These are phyloP conservation scores for Pharmacophagus antenor DNA, from an alignment of 2,888 invertebrate species.

Conservation along the genomic window DNA sequence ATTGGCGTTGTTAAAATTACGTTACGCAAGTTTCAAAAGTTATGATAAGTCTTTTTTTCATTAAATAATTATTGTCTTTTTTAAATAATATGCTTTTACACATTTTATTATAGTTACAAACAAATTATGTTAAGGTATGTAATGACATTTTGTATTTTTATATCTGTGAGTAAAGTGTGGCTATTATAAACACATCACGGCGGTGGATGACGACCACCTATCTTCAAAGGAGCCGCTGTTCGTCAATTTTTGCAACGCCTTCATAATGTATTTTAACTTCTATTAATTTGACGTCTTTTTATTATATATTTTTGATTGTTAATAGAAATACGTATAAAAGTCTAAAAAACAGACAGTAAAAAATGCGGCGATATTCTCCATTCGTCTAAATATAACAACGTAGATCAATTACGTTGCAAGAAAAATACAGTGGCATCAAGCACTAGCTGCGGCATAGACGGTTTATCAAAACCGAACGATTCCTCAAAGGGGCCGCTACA, in stretches of 20 bases:
- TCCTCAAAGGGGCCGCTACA: slow-evolving; percentile 73
- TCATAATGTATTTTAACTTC: slow-evolving; percentile 58
- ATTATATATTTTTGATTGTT: background rate
- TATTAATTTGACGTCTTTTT: slow-evolving; percentile 48
- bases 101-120: slow-evolving; percentile 46
- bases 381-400: background rate
- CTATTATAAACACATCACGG: slow-evolving; percentile 78
- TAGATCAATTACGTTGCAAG: slow-evolving; percentile 33
- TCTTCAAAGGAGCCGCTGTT: slow-evolving; percentile 73
- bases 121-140: slow-evolving; percentile 45
- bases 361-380: background rate
- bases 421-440: slow-evolving; percentile 76
- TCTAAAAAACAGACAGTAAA: background rate
- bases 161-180: slow-evolving; percentile 66
- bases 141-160: slow-evolving; percentile 53
- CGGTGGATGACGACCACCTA: slow-evolving; percentile 70
- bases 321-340: background rate
- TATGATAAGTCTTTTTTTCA: too few species aligned
- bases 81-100: background rate
- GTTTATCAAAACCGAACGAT: slow-evolving; percentile 79
- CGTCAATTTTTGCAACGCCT: slow-evolving; percentile 72
- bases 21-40: too few species aligned
- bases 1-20: too few species aligned
- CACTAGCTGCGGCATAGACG: slow-evolving; percentile 72
- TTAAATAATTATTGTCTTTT: background rate